Base-by-base conservation (phyloP, 1,140 invertebrate genomes). In the Eriocheir sinensis region DNA sequence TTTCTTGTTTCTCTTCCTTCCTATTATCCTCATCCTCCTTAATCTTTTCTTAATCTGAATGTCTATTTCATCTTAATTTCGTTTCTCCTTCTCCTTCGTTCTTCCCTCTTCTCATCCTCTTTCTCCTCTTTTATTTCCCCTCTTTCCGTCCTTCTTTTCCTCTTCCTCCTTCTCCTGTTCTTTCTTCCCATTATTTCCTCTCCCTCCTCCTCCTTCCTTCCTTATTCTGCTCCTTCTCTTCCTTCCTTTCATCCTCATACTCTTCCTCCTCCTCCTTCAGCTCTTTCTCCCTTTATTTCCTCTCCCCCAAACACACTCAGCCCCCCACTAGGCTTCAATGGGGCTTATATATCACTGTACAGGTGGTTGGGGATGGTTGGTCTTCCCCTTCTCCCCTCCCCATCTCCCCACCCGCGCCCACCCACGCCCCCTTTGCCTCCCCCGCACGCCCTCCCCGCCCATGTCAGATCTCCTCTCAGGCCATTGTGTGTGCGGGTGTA, bases 321-420 rank as follows among this genome's bases (percentile, higher is more conserved):
- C 27, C 60, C 60, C 60, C 60, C 60, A 72, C 60, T 72, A 72
- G 0, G 60, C 60, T n/a, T 72, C 60, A 72, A 72, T 72, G 27
- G 60, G 60, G 60, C 21, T 72, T 72, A 72, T 72, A 72, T 72
- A 72, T 72, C 60, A 72, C 60, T 72, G 60, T 72, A 17, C 53
- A 17, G 60, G n/a, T 3, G 60, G 21, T 72, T 12, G 60, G 17
- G 60, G 60, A 72, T 72, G 8, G 60, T 4, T 72, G 21, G 1
- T 72, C 0, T 0, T n/a, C 60, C 27, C 53, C 44, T 15, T 48
- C 27, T 21, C 53, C 53, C 27, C 53, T 27, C 1, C 60, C 60
- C 60, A 72, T n/a, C 60, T n/a, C 60, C 27, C 27, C 60, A 72
- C 60, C 60, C 60, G 2, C 27, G 4, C 60, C 60, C 17, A 48